Evolutionary conservation across 2,888 invertebrate species (phyloP), one percentile per base, ranked within the genome.

Genomic region (Coleophora deauratella): DNA sequence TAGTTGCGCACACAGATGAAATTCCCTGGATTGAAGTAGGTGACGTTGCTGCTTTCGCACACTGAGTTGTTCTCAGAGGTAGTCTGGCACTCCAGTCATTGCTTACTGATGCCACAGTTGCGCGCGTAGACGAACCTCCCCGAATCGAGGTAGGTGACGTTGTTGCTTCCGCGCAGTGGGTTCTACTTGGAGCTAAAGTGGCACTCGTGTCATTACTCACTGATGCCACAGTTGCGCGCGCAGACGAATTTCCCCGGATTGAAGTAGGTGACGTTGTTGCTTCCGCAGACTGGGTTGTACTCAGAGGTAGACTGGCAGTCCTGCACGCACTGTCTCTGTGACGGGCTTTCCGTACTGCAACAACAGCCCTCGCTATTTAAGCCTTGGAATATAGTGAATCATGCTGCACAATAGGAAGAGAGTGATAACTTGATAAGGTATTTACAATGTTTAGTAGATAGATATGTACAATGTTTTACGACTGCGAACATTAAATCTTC

Each of bases 1-100:
- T 72, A 72, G 39, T 62, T 59, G 12, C 61, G 59, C 8, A 72
- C 71, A 43, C 71, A 72, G 30, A 54, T 43, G 42, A 71, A 62
- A 46, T 61, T 64, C n/a, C 50, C 67, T 9, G 61, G 50, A 54
- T 72, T 72, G 43, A 62, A 59, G 43, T 72, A 72, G 4, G 61
- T 57, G 65, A 54, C 1, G 59, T 58, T 0, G 59, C 44, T n/a
- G n/a, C n/a, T n/a, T 3, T 67, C 68, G 43, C 71, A 72, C 9
- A 69, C 47, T 0, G 68, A 67, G 28, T 48, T 47, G 42, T 69
- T 68, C 38, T 68, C 60, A 2, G n/a, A n/a, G n/a, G n/a, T n/a
- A n/a, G n/a, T n/a, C n/a, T n/a, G n/a, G n/a, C n/a, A n/a, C n/a
- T n/a, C n/a, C n/a, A n/a, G n/a, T n/a, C n/a, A 21, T 39, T 33